Conservation (phyloP, 2,888 invertebrate genomes). For the Torymus auratus region DNA sequence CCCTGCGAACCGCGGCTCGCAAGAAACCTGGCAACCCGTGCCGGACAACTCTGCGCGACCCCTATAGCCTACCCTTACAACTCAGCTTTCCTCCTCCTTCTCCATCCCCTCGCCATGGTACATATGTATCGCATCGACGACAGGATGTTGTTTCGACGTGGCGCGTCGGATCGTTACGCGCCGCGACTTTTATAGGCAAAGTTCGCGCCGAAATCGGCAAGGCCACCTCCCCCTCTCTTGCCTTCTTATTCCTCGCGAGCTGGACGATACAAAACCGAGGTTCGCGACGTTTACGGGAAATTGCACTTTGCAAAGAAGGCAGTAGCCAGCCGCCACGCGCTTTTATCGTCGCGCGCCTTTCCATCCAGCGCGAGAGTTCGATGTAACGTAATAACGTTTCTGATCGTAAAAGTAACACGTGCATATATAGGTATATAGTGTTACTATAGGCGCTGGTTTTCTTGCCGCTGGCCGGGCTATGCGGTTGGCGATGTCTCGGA, state of each 20-base stretch:
- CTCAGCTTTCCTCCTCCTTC: background rate
- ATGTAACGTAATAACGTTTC: constrained; percentile 12
- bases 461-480: too few relatives aligned
- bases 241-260: constrained; percentile 24
- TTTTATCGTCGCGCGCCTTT: background rate
- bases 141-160: constrained; percentile 53
- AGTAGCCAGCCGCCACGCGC: background rate
- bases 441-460: too few relatives aligned
- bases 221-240: background rate
- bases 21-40: too few relatives aligned
- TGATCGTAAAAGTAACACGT: constrained; percentile 6
- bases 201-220: constrained; percentile 64
- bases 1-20: too few relatives aligned
- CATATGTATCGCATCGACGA: constrained; percentile 52
- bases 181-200: constrained; percentile 72
- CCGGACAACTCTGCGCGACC: too few relatives aligned
- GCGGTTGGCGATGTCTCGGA: too few relatives aligned
- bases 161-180: constrained; percentile 51
- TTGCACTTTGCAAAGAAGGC: constrained; percentile 70
- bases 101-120: background rate
- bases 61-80: too few relatives aligned
- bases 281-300: constrained; percentile 69
- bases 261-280: constrained; percentile 53
- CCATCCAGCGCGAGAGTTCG: background rate
- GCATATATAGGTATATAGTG: too few relatives aligned